These are phyloP conservation scores for Microtus montanus DNA, from an alignment of 2,113 vertebrate species.

Conservation along the genomic window DNA sequence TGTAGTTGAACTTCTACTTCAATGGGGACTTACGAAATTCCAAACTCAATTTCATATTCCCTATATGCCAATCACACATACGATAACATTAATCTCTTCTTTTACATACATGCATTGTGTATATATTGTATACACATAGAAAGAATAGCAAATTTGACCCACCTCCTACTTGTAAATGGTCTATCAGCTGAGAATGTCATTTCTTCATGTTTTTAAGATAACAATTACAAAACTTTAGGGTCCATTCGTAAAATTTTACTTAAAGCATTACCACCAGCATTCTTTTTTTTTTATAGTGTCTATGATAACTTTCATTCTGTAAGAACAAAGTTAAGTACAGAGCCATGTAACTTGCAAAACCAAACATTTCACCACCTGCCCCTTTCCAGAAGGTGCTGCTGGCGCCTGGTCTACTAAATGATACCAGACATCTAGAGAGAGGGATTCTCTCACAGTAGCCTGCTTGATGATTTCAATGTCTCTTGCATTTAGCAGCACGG, in stretches of 20 bases:
- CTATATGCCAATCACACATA: background rate
- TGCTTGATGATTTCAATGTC: background rate
- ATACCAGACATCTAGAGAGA: background rate
- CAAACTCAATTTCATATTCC: background rate
- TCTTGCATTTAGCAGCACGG: slow-evolving; percentile 30
- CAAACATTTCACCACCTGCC: background rate
- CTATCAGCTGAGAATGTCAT: background rate
- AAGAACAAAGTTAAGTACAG: background rate
- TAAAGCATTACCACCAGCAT: background rate
- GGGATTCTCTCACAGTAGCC: background rate
- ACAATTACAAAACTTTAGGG: background rate
- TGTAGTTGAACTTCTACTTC: background rate
- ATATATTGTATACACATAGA: background rate
- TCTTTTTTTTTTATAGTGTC: background rate
- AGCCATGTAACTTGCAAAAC: background rate
- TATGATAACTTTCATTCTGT: background rate
- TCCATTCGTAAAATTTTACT: background rate
- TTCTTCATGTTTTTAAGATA: background rate
- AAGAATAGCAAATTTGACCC: background rate
- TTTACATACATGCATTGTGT: background rate
- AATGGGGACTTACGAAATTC: background rate
- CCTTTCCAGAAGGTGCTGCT: slow-evolving; percentile 23
- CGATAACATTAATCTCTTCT: background rate
- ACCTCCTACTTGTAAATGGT: background rate
- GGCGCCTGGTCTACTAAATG: background rate